These are phyloP conservation scores for Cancer borealis DNA, from an alignment of 2,888 invertebrate species.

Conservation along the genomic window DNA sequence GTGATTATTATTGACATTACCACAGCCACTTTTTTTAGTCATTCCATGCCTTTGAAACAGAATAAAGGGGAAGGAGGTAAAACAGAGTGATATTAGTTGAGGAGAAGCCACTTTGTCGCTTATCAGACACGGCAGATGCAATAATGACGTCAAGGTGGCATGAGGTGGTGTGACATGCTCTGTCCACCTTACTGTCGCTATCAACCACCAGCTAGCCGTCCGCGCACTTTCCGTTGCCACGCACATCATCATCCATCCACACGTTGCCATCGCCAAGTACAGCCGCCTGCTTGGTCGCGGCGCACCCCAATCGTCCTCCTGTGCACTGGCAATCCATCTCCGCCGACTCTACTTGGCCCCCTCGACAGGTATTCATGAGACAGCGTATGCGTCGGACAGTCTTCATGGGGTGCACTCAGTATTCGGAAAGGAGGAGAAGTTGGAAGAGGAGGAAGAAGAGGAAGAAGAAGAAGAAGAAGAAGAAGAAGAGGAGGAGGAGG, in stretches of 20 bases:
- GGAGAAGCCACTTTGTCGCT: not conserved
- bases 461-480: constrained; percentile 41
- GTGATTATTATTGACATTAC: not conserved
- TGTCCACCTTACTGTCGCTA: not conserved
- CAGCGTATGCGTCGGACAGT: constrained; percentile 49
- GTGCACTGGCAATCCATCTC: constrained; percentile 28
- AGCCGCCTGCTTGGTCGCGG: not conserved
- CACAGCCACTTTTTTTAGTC: not conserved
- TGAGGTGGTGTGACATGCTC: not conserved
- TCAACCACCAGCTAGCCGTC: not conserved
- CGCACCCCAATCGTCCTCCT: not conserved
- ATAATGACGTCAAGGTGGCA: not conserved
- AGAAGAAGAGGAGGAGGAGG: constrained; percentile 49
- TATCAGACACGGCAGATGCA: not conserved
- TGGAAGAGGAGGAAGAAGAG: constrained; percentile 45
- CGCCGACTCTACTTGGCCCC: not conserved
- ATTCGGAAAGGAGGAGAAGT: constrained; percentile 59
- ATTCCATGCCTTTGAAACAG: not conserved
- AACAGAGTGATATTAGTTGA: not conserved
- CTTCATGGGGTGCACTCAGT: constrained; percentile 53
- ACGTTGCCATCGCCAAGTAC: not conserved
- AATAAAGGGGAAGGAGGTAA: not conserved
- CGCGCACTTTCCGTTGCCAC: not conserved
- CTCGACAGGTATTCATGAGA: constrained; percentile 47
- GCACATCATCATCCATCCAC: not conserved